These are phyloP conservation scores for Drepana falcataria DNA, from an alignment of 2,888 invertebrate species.

Conservation along the genomic window DNA sequence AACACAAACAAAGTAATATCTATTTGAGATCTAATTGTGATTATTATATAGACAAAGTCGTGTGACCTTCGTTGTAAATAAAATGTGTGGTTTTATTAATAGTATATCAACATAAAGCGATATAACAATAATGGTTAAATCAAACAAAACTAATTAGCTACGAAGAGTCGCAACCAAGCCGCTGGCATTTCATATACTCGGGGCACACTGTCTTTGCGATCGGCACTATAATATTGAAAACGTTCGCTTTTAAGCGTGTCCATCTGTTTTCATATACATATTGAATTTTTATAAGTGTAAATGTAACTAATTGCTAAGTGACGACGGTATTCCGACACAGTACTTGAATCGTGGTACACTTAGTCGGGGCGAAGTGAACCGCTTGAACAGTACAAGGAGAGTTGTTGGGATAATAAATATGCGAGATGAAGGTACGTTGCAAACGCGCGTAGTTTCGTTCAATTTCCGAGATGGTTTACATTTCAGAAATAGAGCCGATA, in stretches of 20 bases:
- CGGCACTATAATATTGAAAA: background rate
- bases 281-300: no score
- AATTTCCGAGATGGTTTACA: background rate
- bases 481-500: background rate
- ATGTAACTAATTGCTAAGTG: no score
- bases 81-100: constrained; percentile 22
- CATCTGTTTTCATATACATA: background rate
- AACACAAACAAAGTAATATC: no score
- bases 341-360: no score
- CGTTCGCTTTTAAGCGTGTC: background rate
- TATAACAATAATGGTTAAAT: constrained; percentile 23
- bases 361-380: no score
- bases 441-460: background rate
- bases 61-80: constrained; percentile 12
- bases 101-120: constrained; percentile 10
- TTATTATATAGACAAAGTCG: no score
- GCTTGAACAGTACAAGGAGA: background rate
- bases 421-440: background rate
- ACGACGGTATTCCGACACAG: no score
- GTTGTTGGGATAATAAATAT: background rate
- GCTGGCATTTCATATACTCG: constrained; percentile 21
- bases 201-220: constrained; percentile 1
- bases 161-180: constrained; percentile 18
- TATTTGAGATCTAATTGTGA: no score
- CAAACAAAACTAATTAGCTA: constrained; percentile 23